These are phyloP conservation scores for Dipodomys stephensi DNA, from an alignment of 2,113 vertebrate species.

Conservation along the genomic window DNA sequence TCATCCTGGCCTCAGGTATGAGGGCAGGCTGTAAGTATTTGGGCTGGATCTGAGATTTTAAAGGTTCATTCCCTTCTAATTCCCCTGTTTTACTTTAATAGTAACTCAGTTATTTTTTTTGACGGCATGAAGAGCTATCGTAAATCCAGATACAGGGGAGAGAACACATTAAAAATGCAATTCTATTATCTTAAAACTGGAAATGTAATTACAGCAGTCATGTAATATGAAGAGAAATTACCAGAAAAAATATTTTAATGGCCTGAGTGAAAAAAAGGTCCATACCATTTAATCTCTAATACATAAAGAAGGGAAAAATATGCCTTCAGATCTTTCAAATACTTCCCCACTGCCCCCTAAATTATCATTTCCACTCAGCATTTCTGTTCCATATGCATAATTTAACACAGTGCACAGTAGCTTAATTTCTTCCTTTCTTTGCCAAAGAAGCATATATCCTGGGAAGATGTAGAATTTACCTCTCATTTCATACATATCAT, in stretches of 20 bases:
- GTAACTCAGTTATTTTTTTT: slow-evolving; percentile 65
- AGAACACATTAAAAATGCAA: slow-evolving; percentile 75
- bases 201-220: slow-evolving; percentile 71
- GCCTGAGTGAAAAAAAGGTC: slow-evolving; percentile 43
- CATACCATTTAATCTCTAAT: slow-evolving; percentile 66
- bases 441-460: slow-evolving; percentile 35
- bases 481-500: slow-evolving; percentile 25
- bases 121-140: slow-evolving; percentile 30
- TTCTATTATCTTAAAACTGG: slow-evolving; percentile 75
- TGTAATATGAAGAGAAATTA: slow-evolving; percentile 76
- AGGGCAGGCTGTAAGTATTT: background rate
- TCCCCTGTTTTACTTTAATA: slow-evolving; percentile 74
- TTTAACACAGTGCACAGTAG: slow-evolving; percentile 48
- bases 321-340: slow-evolving; percentile 54
- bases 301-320: slow-evolving; percentile 63
- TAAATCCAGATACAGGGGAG: slow-evolving; percentile 69
- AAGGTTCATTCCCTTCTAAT: slow-evolving; percentile 70
- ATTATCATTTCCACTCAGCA: slow-evolving; percentile 60
- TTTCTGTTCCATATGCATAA: slow-evolving; percentile 67
- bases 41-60: slow-evolving; percentile 64
- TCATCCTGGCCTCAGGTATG: background rate
- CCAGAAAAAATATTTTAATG: slow-evolving; percentile 71
- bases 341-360: slow-evolving; percentile 56
- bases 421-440: slow-evolving; percentile 59
- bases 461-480: slow-evolving; percentile 44